Percentiles rank a stretch among this genome's conserved stretches.
Conservation (phyloP, 2,888 invertebrate genomes). For the Cetonia aurata region DNA sequence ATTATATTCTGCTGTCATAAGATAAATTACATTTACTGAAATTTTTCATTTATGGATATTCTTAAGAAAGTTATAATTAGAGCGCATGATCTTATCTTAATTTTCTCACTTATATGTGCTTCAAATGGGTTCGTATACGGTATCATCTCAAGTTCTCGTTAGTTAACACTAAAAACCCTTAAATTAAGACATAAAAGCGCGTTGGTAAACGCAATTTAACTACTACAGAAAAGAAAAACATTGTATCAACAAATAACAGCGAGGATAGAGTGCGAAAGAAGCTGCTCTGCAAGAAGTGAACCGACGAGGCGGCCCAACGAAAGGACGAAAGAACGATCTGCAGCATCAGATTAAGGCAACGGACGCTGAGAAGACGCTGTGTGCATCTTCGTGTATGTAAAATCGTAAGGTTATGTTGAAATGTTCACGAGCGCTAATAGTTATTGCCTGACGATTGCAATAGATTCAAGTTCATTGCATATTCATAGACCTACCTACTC, state of each 20-base stretch:
- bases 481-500: constrained; percentile 64
- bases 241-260: constrained; percentile 11
- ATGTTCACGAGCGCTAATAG: constrained; percentile 57
- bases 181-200: no score
- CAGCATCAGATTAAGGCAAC: constrained; percentile 31
- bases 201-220: no score
- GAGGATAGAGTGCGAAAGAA: constrained; percentile 10
- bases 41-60: no score
- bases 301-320: constrained; percentile 15
- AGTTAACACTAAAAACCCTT: no score
- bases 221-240: no score
- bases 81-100: no score
- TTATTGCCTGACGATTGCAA: constrained; percentile 63
- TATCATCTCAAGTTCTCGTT: no score
- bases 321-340: constrained; percentile 10
- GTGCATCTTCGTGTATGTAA: constrained; percentile 25
- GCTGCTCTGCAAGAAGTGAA: constrained; percentile 28
- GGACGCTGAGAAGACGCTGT: neutral
- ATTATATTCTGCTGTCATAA: no score
- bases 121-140: no score
- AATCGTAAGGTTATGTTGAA: constrained; percentile 45
- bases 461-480: constrained; percentile 64
- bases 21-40: no score
- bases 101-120: no score
- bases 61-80: no score